Evolutionary conservation across 1,140 invertebrate species (phyloP).

Genomic region (Tribolium madens): DNA sequence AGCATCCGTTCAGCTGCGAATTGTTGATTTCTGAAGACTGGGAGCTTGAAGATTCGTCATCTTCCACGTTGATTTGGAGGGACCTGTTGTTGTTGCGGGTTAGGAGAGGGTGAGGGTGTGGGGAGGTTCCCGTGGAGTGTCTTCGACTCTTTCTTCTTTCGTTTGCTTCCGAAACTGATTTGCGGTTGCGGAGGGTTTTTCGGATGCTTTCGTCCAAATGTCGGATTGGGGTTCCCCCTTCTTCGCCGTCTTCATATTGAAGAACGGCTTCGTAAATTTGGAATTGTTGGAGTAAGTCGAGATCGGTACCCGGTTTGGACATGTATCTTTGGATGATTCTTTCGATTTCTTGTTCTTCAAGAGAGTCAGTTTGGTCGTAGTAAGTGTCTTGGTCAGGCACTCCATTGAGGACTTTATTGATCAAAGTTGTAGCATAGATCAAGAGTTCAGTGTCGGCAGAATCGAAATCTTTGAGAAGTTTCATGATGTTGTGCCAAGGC

Average conservation of each 20-base stretch:
- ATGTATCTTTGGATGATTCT: constrained; percentile 92
- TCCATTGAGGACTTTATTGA: constrained; percentile 97
- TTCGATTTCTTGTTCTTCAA: constrained; percentile 98
- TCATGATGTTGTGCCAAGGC: constrained; percentile 72
- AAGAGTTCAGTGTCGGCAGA: constrained; percentile 95
- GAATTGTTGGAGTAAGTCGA: constrained; percentile 93
- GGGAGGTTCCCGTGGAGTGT: constrained; percentile 77
- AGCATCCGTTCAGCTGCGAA: constrained; percentile 70
- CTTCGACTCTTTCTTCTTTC: constrained; percentile 82
- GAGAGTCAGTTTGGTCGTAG: constrained; percentile 96
- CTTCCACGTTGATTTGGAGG: constrained; percentile 61
- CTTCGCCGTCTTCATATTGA: constrained; percentile 89
- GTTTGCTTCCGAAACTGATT: constrained; percentile 73
- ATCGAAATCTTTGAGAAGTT: constrained; percentile 93
- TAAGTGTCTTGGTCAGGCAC: constrained; percentile 97
- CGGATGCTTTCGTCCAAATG: constrained; percentile 86
- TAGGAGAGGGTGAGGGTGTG: constrained; percentile 61
- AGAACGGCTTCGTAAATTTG: constrained; percentile 96
- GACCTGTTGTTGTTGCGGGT: constrained; percentile 51
- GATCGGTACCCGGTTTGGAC: constrained; percentile 92
- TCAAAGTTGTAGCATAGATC: constrained; percentile 95
- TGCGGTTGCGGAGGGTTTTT: constrained; percentile 80
- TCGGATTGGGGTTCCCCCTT: constrained; percentile 73
- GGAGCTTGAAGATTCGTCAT: constrained; percentile 71
- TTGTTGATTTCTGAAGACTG: constrained; percentile 69